Percentiles rank a stretch among this genome's conserved stretches.
Conservation (phyloP, 53 echinoderm and acorn worm genomes). For the Holothuria scabra region DNA sequence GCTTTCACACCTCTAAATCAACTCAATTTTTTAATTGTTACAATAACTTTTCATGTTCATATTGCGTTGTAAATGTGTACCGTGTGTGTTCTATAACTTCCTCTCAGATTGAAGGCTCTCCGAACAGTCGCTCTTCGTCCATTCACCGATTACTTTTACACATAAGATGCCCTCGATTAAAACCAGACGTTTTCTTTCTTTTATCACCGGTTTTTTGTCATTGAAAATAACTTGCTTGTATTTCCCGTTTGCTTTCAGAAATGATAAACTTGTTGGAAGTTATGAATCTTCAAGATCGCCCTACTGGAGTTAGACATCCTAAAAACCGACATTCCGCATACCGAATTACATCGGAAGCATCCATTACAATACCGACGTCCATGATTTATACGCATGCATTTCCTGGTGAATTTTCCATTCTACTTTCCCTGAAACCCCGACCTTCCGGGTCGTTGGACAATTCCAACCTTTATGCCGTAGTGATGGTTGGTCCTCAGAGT, state of each 20-base stretch:
- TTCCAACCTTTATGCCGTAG: conserved; percentile 70
- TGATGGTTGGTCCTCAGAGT: conserved; percentile 67
- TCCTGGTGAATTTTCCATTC: conserved; percentile 81
- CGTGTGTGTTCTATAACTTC: too few species aligned
- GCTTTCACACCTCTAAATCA: too few species aligned
- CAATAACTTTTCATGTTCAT: too few species aligned
- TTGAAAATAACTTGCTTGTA: not conserved
- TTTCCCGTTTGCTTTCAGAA: conserved; percentile 55
- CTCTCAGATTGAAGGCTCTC: too few species aligned
- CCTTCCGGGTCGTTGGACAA: conserved; percentile 30
- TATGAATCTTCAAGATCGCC: conserved; percentile 61
- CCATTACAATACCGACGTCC: conserved; percentile 56
- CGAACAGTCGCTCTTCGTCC: too few species aligned
- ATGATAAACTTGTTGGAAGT: conserved; percentile 66
- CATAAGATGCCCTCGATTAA: too few species aligned
- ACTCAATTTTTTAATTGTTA: too few species aligned
- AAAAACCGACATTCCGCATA: conserved; percentile 64
- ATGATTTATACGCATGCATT: conserved; percentile 63
- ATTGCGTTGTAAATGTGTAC: too few species aligned
- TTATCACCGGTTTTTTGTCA: too few species aligned
- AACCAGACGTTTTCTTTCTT: too few species aligned
- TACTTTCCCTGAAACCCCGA: conserved; percentile 71
- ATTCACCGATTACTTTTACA: too few species aligned
- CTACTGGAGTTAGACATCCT: conserved; percentile 61
- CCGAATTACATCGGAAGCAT: conserved; percentile 55